Base-by-base conservation (phyloP, 2,888 invertebrate species). In the Drosophila greeni region DNA sequence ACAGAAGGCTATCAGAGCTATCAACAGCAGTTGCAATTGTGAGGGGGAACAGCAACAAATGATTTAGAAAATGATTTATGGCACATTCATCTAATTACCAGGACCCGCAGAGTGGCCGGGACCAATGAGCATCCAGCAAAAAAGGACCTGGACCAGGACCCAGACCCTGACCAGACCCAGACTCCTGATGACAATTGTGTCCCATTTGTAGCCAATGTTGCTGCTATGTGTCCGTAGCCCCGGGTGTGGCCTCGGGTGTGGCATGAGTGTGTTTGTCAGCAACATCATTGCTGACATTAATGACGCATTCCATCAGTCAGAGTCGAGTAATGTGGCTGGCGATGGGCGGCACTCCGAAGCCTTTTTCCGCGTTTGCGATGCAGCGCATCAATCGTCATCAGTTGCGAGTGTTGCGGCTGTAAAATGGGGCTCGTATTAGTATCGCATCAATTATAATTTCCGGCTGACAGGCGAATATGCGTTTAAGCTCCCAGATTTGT, bases 371-470 rank as follows among this genome's bases (percentile, higher is more conserved):
- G 39, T 14, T 39, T 39, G 39, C 79, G 72, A 68, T 79, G 84
- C 72, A 82, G 40, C 79, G 66, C 84, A 80, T 80, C 84, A 80
- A 80, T 80, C 82, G 71, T 71, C 71, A 66, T 71, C 71, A 71
- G 70, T 54, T 45, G 54, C 39, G 43, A 39, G 54, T 47, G 40
- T 49, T 57, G 34, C 36, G 56, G 53, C 57, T 58, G 47, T 42
- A 54, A 33, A 59, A 58, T 54, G 67, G 58, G 39, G 62, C 64
- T 62, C 74, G 80, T 79, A 82, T 84, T 84, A 80, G 79, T 82
- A 82, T 82, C 80, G 66, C 84, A 80, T 80, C 80, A 84, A 84
- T 80, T 80, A 80, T 84, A 82, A 80, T 84, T 80, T 84, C 64
- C 80, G 72, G 67, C 62, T 71, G 81, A 74, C 83, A 82, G 65